Evolutionary conservation across 2,113 vertebrate species (phyloP), one percentile per base, ranked within the genome.

Genomic region (Oryzias curvinotus): DNA sequence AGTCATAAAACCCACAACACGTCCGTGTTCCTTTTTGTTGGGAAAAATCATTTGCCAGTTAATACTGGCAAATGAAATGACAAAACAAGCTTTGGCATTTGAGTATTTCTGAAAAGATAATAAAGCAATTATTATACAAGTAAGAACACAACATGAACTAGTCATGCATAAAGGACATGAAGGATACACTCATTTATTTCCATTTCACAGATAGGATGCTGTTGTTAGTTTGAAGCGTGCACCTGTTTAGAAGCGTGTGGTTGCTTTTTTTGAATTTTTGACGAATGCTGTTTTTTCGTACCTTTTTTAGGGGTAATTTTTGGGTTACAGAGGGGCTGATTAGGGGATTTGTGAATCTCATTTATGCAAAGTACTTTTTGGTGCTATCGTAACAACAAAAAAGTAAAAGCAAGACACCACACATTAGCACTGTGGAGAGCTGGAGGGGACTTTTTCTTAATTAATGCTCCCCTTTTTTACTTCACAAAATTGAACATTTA

Each of bases 31-130:
- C 4, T 18, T 44, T 43, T 15, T 60, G 21, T 23, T 47, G 46
- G 46, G 3, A 18, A 62, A 14, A 49, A 43, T 26, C 12, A 60
- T 44, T 55, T 52, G 3, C 28, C 21, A 23, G 21, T 23, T 66
- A 42, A 52, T 49, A 43, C 19, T 18, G 62, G 54, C 60, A 54
- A 73, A 70, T 75, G 56, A 65, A 61, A 47, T 41, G 14, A 14
- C 4, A 64, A 56, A 52, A 47, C 48, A 25, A 62, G 46, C 49
- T 21, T 46, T 47, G 50, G 66, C 36, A 74, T 62, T 21, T 52
- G 41, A 45, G 25, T 36, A 56, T 53, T 21, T 44, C 30, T 44
- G 49, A 50, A 17, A 10, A 51, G 36, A n/a, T n/a, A 59, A 14
- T 30, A 7, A 64, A 26, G 26, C 18, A 23, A 14, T 16, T 53